Evolutionary conservation across 2,888 invertebrate species (phyloP).

Genomic region (Himalopsyche kuldschensis): DNA sequence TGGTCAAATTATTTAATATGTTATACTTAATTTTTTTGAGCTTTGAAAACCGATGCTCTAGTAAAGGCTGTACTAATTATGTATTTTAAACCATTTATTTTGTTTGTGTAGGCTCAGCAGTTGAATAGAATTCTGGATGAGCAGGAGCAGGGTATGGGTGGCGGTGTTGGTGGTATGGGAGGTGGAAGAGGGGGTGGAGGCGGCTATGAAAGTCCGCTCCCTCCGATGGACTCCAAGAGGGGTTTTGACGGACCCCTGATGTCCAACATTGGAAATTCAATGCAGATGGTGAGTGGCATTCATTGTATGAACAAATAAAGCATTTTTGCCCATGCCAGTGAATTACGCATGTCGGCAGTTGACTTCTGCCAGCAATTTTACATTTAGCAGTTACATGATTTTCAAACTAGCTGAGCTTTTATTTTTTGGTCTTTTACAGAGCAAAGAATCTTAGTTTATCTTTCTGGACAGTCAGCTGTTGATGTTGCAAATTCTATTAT

Average conservation of each 20-base stretch:
- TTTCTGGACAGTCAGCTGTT: no score
- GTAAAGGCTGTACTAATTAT: background rate
- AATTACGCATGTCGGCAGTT: background rate
- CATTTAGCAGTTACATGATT: no score
- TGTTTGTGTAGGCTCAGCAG: slow-evolving; percentile 58
- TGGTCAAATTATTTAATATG: no score
- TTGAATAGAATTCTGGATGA: slow-evolving; percentile 69
- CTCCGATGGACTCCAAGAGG: slow-evolving; percentile 12
- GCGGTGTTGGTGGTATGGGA: slow-evolving; percentile 43
- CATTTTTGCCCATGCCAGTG: background rate
- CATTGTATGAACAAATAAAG: background rate
- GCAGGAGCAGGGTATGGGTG: slow-evolving; percentile 66
- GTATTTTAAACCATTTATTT: background rate
- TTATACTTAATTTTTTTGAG: no score
- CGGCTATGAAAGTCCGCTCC: slow-evolving; percentile 23
- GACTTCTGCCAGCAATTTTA: no score
- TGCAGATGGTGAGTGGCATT: slow-evolving; percentile 27
- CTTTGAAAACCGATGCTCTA: no score
- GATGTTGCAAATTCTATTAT: no score
- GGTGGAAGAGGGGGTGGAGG: slow-evolving; percentile 47
- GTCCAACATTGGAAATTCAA: slow-evolving; percentile 18
- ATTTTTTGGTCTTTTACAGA: no score
- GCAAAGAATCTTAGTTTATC: no score
- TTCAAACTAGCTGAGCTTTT: no score
- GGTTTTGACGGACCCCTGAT: slow-evolving; percentile 15